Conservation (phyloP, 2,113 vertebrate species). For the Cryptoleucopteryx plumbea region DNA sequence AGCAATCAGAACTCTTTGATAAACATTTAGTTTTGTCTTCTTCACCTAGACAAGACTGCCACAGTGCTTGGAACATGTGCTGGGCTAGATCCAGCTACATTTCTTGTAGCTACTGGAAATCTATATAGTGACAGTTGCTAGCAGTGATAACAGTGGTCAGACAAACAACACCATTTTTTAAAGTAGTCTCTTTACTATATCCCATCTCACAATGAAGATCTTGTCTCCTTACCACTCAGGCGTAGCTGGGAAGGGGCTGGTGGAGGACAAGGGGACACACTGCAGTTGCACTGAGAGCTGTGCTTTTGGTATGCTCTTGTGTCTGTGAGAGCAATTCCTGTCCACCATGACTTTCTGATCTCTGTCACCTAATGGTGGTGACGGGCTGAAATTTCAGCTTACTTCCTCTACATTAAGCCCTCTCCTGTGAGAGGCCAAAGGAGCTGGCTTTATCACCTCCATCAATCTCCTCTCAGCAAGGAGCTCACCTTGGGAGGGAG, state of each 20-base stretch:
- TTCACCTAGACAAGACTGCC: background rate
- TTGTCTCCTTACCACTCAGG: background rate
- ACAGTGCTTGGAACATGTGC: background rate
- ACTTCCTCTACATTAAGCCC: background rate
- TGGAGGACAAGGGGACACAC: background rate
- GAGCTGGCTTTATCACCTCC: background rate
- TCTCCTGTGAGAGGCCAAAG: background rate
- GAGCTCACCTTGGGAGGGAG: background rate
- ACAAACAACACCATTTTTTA: background rate
- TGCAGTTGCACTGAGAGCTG: background rate
- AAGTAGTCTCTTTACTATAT: background rate
- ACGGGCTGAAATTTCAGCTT: background rate
- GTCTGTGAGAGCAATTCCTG: background rate
- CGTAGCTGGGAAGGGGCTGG: background rate
- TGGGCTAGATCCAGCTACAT: background rate
- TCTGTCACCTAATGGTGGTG: background rate
- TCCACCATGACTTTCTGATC: background rate
- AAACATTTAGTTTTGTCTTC: constrained; percentile 21
- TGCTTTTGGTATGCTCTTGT: background rate
- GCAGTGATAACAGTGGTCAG: background rate
- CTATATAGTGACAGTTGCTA: background rate
- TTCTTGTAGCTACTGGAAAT: constrained; percentile 3
- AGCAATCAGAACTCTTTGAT: constrained; percentile 41
- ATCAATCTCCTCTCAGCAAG: background rate
- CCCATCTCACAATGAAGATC: background rate